Conservation (phyloP, 1,140 invertebrate genomes). For the Cepaea nemoralis region DNA sequence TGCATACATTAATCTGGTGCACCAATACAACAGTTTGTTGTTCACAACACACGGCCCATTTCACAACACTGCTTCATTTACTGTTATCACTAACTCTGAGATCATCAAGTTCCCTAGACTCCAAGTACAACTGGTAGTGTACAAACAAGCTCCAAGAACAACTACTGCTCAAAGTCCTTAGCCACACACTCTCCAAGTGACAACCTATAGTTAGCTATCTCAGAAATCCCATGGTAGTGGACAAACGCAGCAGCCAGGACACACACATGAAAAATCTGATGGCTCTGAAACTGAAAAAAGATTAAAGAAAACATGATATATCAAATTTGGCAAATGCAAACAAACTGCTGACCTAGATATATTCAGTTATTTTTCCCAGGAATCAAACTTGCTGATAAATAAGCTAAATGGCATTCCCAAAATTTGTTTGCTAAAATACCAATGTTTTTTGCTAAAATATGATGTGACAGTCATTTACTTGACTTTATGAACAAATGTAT, state of each 20-base stretch:
- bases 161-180: slow-evolving; percentile 44
- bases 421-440: too few species aligned
- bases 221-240: slow-evolving; percentile 97
- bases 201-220: slow-evolving; percentile 95
- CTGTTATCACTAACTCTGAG: background rate
- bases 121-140: background rate
- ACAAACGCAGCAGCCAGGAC: slow-evolving; percentile 97
- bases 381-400: too few species aligned
- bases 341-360: too few species aligned
- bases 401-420: too few species aligned
- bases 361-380: too few species aligned
- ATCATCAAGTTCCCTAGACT: background rate
- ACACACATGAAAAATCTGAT: slow-evolving; percentile 98
- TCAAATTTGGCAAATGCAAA: too few species aligned
- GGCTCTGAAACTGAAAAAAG: slow-evolving; percentile 89
- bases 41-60: background rate
- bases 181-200: slow-evolving; percentile 87
- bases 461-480: too few species aligned
- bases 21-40: too few species aligned
- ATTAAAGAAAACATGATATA: too few species aligned
- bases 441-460: too few species aligned
- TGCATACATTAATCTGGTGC: too few species aligned
- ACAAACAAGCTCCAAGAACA: background rate
- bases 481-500: too few species aligned
- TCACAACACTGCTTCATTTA: background rate